A percentile compares a stretch with the other conserved stretches of the same genome.
These are phyloP conservation scores for Pachydiplax longipennis DNA, from an alignment of 2,888 invertebrate species.

Conservation along the genomic window DNA sequence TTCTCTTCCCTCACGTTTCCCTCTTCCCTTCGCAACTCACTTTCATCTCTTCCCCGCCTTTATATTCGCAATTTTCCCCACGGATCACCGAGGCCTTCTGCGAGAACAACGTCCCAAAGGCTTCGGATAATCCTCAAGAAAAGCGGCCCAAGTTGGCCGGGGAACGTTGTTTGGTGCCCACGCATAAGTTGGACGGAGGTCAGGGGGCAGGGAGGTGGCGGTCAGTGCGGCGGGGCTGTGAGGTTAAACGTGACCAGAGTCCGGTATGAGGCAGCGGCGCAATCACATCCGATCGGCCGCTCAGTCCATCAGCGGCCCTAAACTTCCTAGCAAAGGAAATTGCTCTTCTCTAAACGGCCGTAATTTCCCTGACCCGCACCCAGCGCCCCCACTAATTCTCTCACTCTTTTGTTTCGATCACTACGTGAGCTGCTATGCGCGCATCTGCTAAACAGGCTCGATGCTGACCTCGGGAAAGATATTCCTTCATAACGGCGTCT, in stretches of 20 bases:
- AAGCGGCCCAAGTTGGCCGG: no score
- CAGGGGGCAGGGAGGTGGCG: not conserved
- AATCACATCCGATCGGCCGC: slow-evolving; percentile 23
- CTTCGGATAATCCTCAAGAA: not conserved
- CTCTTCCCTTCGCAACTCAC: not conserved
- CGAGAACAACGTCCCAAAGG: not conserved
- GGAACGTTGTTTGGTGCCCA: no score
- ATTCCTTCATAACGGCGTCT: no score
- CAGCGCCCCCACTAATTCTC: no score
- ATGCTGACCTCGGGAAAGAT: no score
- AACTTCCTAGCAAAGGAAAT: not conserved
- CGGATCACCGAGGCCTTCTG: not conserved
- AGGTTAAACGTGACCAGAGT: slow-evolving; percentile 9
- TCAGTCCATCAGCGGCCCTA: slow-evolving; percentile 24
- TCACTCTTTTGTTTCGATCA: not conserved
- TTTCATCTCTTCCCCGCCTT: not conserved
- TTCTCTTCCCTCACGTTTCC: no score
- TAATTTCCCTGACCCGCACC: not conserved
- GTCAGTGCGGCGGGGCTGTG: not conserved
- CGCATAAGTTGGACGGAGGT: no score
- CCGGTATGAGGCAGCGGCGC: not conserved
- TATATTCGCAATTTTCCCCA: not conserved
- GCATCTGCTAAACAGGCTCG: no score
- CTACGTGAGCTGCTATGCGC: no score
- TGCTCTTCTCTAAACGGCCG: slow-evolving; percentile 7